Conservation (phyloP, 2,113 vertebrate genomes). For the Phrynocephalus versicolor region DNA sequence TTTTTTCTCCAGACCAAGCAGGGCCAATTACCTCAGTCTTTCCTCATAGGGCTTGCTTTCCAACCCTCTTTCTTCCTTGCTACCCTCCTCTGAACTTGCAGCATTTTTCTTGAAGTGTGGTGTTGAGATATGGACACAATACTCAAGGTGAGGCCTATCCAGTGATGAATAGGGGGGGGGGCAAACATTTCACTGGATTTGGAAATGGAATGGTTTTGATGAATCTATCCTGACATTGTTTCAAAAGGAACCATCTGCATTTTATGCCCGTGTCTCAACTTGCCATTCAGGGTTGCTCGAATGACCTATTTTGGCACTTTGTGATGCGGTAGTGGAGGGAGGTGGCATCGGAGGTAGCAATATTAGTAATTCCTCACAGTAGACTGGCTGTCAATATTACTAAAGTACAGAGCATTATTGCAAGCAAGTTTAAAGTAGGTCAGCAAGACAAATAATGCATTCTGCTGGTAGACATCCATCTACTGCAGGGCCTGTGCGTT, state of each 20-base stretch:
- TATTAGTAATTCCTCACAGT: conserved; percentile 61
- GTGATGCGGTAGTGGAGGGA: background rate
- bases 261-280: conserved; percentile 48
- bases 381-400: conserved; percentile 60
- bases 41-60: no score
- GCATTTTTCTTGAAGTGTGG: no score
- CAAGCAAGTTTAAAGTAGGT: conserved; percentile 62
- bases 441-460: conserved; percentile 66
- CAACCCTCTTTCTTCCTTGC: no score
- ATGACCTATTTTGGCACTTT: conserved; percentile 59
- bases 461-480: conserved; percentile 63
- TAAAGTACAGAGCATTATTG: conserved; percentile 57
- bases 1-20: no score
- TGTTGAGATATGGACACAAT: no score
- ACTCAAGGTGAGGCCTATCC: no score
- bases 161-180: no score
- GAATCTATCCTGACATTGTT: conserved; percentile 41
- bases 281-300: conserved; percentile 50
- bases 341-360: conserved; percentile 10
- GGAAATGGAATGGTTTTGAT: conserved; percentile 13
- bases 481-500: conserved; percentile 59
- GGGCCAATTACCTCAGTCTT: no score
- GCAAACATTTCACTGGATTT: no score
- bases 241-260: conserved; percentile 27
- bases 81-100: no score